A percentile compares a stretch with the other conserved stretches of the same genome.
Conservation (phyloP, 2,113 vertebrate species). For the Holacanthus passer region DNA sequence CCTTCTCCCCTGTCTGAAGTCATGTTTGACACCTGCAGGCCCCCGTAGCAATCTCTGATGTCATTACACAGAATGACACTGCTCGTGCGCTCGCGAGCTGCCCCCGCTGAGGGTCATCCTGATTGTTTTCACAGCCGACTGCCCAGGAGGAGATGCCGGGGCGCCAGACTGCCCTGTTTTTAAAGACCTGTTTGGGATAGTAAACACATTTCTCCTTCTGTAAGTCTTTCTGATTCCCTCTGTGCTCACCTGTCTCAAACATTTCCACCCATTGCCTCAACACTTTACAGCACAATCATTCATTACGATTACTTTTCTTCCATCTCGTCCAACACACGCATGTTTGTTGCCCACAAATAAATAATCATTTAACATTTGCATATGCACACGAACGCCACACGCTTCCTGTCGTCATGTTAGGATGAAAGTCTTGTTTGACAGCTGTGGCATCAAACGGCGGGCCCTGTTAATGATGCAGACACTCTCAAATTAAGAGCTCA, state of each 20-base stretch:
- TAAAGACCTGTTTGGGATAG: constrained; percentile 40
- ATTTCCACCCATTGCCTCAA: background rate
- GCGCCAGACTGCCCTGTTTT: constrained; percentile 12
- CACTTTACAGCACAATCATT: background rate
- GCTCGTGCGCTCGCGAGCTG: constrained; percentile 25
- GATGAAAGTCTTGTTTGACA: constrained; percentile 71
- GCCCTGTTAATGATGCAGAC: constrained; percentile 69
- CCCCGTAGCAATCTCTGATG: constrained; percentile 31
- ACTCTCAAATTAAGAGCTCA: constrained; percentile 68
- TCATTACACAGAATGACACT: constrained; percentile 32
- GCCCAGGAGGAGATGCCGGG: constrained; percentile 45
- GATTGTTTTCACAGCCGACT: constrained; percentile 50
- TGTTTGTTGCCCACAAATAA: background rate
- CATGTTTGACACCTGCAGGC: constrained; percentile 62
- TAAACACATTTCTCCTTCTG: constrained; percentile 33
- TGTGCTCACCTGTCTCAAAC: constrained; percentile 4
- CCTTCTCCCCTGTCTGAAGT: constrained; percentile 30
- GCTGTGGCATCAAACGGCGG: constrained; percentile 67
- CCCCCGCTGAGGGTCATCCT: constrained; percentile 31
- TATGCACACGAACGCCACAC: background rate
- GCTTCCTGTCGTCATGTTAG: constrained; percentile 16
- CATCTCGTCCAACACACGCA: background rate
- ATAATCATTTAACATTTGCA: background rate
- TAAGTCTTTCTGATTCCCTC: constrained; percentile 7
- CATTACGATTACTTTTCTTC: background rate